These are phyloP conservation scores for Equus quagga DNA, from an alignment of 2,113 vertebrate genomes.

Conservation along the genomic window DNA sequence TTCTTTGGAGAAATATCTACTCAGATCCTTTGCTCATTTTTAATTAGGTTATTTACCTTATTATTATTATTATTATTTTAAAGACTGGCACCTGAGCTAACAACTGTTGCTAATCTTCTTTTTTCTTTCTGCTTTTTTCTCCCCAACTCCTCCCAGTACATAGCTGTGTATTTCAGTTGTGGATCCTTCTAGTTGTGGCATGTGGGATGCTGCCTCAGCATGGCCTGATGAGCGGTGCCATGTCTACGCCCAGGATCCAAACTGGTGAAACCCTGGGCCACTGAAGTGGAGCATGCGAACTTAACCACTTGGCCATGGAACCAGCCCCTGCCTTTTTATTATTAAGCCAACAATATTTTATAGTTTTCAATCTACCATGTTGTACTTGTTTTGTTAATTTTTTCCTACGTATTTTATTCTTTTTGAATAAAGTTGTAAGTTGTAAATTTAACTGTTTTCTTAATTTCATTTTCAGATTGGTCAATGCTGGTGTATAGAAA, in stretches of 20 bases:
- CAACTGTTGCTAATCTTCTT: too few relatives aligned
- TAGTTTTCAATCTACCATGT: neutral
- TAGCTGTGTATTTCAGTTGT: too few relatives aligned
- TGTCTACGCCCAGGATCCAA: too few relatives aligned
- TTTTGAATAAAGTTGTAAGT: neutral
- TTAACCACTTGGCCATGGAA: too few relatives aligned
- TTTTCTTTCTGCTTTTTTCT: too few relatives aligned
- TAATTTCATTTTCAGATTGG: neutral
- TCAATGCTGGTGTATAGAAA: neutral
- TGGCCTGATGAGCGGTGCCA: too few relatives aligned
- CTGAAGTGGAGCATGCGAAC: too few relatives aligned
- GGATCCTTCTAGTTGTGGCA: too few relatives aligned
- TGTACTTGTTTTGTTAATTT: neutral
- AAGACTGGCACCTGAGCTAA: too few relatives aligned
- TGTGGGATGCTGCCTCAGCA: too few relatives aligned
- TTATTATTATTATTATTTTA: neutral
- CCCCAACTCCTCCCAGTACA: too few relatives aligned
- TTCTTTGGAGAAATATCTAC: conserved; percentile 1
- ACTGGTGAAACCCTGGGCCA: too few relatives aligned
- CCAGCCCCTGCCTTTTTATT: neutral
- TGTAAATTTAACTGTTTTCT: neutral
- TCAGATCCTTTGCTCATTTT: neutral
- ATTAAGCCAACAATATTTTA: neutral
- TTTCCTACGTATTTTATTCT: neutral
- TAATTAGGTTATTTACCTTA: neutral